Base-by-base conservation (phyloP, 2,888 invertebrate species). In the Cantharis rustica region DNA sequence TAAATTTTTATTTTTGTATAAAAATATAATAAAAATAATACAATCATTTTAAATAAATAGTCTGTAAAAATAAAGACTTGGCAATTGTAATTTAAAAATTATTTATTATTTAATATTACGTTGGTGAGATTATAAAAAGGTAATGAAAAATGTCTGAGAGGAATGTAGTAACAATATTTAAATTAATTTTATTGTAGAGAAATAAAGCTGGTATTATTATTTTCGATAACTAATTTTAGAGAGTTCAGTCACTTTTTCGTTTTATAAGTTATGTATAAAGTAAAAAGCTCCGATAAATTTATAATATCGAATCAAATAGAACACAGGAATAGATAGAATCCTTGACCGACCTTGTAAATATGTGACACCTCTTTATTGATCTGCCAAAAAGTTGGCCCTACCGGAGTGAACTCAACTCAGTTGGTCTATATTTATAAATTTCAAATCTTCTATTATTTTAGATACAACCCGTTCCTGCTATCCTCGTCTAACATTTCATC, bases 361-460 rank as follows among this genome's bases (percentile, higher is more conserved):
- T 66, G 66, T 72, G 72, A 72, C 72, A 72, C 72, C 72, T 72
- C 20, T 66, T 72, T 72, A 72, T 72, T 68, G 72, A 72, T 72
- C 72, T 72, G 47, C 72, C 23, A 72, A 72, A 72, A 72, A 66
- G 72, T 72, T 71, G 63, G 64, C 66, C 66, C 72, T 68, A 17
- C 23, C 62, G 63, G 62, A 13, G 61, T 20, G 62, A 71, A 71
- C 71, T 16, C 17, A 20, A 68, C 31, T 47, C 13, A n/a, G 16
- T 62, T 47, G 47, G 47, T 47, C 47, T 47, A 47, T 47, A 47
- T 47, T 47, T 47, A 47, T 47, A 47, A 47, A 47, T 47, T 47
- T 47, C n/a, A 47, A n/a, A n/a, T 47, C 47, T 47, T 47, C 47
- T 47, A 47, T 47, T 47, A 47, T 47, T 47, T 47, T 47, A 47